A percentile compares a stretch with the other conserved stretches of the same genome.
Conservation (phyloP, 2,113 vertebrate species). For the Zingel zingel region DNA sequence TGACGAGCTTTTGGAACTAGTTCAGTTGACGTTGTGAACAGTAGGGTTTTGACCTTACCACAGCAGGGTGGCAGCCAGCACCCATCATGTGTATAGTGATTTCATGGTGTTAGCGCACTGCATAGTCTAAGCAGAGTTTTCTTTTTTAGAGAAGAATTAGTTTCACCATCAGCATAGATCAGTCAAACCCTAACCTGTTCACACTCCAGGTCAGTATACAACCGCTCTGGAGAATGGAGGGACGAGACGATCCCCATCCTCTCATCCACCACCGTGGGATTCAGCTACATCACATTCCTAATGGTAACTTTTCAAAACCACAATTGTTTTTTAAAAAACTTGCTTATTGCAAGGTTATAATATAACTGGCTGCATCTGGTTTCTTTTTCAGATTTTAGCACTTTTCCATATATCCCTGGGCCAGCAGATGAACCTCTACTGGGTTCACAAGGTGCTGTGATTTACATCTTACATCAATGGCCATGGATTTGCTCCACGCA, state of each 20-base stretch:
- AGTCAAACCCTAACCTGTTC: not conserved
- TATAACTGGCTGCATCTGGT: not conserved
- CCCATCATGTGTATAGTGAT: not conserved
- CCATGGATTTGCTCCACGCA: not conserved
- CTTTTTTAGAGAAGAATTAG: not conserved
- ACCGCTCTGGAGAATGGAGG: slow-evolving; percentile 92
- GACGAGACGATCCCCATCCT: slow-evolving; percentile 94
- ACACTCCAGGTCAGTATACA: slow-evolving; percentile 92
- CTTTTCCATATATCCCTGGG: slow-evolving; percentile 94
- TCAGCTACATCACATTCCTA: slow-evolving; percentile 91
- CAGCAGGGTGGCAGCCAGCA: not conserved
- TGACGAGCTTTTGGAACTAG: not conserved
- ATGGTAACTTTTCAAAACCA: slow-evolving; percentile 81
- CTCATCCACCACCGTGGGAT: slow-evolving; percentile 88
- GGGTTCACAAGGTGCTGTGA: slow-evolving; percentile 94
- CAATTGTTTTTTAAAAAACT: not conserved
- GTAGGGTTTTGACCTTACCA: not conserved
- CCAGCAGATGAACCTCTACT: slow-evolving; percentile 97
- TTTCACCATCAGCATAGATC: not conserved
- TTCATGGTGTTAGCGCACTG: not conserved
- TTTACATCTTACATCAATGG: not conserved
- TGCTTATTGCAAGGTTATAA: not conserved
- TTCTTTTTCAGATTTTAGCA: slow-evolving; percentile 89
- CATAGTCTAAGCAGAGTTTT: not conserved
- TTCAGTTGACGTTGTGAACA: not conserved